phyloP scores from a whole-genome alignment of 2,888 invertebrate species.

The Celastrina argiolus region DNA sequence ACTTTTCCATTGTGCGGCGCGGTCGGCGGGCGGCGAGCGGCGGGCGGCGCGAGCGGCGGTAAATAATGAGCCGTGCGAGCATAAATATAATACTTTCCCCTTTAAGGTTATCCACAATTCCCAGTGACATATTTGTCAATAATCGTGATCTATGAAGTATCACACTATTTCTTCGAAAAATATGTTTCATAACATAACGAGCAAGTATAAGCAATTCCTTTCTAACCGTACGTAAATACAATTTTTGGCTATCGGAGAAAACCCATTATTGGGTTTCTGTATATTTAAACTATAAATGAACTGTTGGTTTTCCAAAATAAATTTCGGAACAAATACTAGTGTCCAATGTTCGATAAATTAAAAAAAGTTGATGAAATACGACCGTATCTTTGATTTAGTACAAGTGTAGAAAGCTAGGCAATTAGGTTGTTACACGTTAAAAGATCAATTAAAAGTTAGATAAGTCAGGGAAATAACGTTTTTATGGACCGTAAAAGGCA shows the following conservation, averaged over 20 bases:
- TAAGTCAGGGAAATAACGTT: neutral
- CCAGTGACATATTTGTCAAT: neutral
- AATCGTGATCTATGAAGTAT: neutral
- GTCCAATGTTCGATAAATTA: neutral
- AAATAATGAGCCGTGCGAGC: neutral
- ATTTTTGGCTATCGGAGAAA: too few relatives aligned
- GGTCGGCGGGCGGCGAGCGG: too few relatives aligned
- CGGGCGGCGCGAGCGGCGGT: neutral
- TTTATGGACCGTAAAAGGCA: constrained; percentile 17
- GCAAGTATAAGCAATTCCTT: too few relatives aligned
- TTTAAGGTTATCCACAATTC: neutral
- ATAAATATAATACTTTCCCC: neutral
- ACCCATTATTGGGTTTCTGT: too few relatives aligned
- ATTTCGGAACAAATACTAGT: too few relatives aligned
- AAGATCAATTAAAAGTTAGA: neutral
- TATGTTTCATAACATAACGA: too few relatives aligned
- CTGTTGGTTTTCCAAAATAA: too few relatives aligned
- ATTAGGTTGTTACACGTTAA: neutral
- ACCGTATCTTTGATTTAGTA: neutral
- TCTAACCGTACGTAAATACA: too few relatives aligned
- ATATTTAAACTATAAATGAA: too few relatives aligned
- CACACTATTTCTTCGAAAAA: too few relatives aligned
- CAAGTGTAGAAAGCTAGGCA: neutral
- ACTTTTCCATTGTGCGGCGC: constrained; percentile 10
- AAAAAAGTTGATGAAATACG: neutral